A percentile compares a stretch with the other conserved stretches of the same genome.
Conservation (phyloP, 2,113 vertebrate species). For the Turnix velox region DNA sequence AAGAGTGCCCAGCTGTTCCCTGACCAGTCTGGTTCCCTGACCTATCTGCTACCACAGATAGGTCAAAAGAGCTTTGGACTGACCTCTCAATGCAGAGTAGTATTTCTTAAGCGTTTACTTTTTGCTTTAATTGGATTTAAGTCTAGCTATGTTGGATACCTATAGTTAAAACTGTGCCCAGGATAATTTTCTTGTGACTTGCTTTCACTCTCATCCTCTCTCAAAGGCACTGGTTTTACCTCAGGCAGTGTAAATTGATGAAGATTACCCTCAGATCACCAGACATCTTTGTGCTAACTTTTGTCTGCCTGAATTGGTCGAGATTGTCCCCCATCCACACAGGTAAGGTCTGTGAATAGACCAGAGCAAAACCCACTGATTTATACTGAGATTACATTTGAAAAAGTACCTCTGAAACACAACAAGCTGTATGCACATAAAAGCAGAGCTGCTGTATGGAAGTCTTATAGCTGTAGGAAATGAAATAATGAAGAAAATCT, state of each 20-base stretch:
- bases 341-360: neutral
- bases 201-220: neutral
- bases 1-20: too few species aligned
- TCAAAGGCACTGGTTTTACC: neutral
- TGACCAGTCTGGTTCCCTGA: neutral
- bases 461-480: neutral
- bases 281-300: neutral
- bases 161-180: neutral
- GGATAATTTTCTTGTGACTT: neutral
- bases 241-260: neutral
- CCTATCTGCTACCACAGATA: neutral
- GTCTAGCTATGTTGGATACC: neutral
- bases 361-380: neutral
- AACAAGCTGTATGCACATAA: neutral
- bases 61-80: neutral
- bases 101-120: neutral
- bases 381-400: neutral
- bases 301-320: neutral
- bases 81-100: neutral
- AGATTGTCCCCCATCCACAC: neutral
- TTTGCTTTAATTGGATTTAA: neutral
- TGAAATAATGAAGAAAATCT: neutral
- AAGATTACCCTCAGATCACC: neutral
- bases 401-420: neutral
- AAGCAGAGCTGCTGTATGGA: neutral